Percentiles rank a stretch among this genome's conserved stretches.
phyloP scores from a whole-genome alignment of 2,113 vertebrate genomes.

The Larimichthys polyactis region DNA sequence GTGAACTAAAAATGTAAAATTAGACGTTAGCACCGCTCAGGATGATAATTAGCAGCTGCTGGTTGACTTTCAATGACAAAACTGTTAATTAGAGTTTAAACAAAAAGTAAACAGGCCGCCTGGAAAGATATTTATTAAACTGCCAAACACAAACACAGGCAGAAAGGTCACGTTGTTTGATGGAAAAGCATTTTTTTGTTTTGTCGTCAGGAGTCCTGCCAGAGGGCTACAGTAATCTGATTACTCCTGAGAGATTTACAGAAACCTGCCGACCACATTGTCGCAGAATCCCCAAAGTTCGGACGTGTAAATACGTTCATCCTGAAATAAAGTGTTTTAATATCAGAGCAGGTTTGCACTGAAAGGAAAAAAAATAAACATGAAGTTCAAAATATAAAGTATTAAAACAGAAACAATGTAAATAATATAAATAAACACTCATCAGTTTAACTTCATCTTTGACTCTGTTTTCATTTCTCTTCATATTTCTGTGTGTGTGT shows the following conservation, averaged over 20 bases:
- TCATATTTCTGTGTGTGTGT: constrained; percentile 6
- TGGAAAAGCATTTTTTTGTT: constrained; percentile 1
- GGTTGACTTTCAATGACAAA: no score
- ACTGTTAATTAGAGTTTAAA: background rate
- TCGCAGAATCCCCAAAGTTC: background rate
- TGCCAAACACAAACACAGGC: background rate
- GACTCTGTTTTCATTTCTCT: background rate
- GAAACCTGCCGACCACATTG: background rate
- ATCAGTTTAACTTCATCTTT: background rate
- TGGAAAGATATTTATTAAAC: background rate
- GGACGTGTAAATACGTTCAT: background rate
- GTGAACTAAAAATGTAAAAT: no score
- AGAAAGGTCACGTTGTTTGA: constrained; percentile 26
- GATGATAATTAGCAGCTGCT: no score
- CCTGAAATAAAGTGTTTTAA: no score
- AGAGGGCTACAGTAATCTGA: constrained; percentile 22
- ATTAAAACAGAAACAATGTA: no score
- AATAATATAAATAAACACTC: no score
- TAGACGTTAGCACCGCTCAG: no score
- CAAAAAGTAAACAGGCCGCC: background rate
- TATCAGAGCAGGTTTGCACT: no score
- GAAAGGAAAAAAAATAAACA: no score
- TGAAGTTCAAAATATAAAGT: no score
- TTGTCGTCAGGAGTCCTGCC: background rate
- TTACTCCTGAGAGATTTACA: constrained; percentile 15